These are phyloP conservation scores for Dryococelus australis DNA, from an alignment of 2,888 invertebrate species.

Conservation along the genomic window DNA sequence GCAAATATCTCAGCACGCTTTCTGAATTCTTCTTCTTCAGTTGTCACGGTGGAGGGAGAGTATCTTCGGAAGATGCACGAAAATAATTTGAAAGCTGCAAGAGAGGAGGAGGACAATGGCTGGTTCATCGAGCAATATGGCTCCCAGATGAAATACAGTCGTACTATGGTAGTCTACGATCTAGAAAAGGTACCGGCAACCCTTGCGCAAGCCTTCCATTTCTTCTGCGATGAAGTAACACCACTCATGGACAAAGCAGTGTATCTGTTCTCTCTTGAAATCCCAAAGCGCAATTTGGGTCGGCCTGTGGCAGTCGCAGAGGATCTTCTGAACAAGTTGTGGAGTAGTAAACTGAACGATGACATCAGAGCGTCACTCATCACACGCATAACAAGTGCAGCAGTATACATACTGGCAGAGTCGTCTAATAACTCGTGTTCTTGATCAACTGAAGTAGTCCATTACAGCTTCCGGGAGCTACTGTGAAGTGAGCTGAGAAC, in stretches of 20 bases:
- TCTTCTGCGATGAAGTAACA: slow-evolving; percentile 26
- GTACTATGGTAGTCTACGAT: slow-evolving; percentile 22
- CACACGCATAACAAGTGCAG: not conserved
- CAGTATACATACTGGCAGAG: not conserved
- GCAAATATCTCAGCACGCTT: not conserved
- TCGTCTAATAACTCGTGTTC: not conserved
- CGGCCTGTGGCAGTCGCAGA: slow-evolving; percentile 19
- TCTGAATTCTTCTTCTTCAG: not conserved
- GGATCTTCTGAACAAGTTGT: not conserved
- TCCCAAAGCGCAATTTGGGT: not conserved
- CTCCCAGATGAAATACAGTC: slow-evolving; percentile 7
- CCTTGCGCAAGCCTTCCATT: slow-evolving; percentile 25
- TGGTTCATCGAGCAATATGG: not conserved
- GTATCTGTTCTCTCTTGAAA: slow-evolving; percentile 26
- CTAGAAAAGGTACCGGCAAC: slow-evolving; percentile 25
- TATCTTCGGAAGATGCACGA: not conserved
- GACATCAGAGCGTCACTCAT: not conserved
- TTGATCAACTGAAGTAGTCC: not conserved
- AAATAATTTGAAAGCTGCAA: not conserved
- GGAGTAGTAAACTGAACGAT: not conserved
- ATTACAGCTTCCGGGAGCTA: too few species aligned
- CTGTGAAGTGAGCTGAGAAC: too few species aligned
- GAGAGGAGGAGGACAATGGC: slow-evolving; percentile 12
- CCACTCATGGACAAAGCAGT: slow-evolving; percentile 33
- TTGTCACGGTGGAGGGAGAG: not conserved